These are phyloP conservation scores for Eilema depressum DNA, from an alignment of 2,888 invertebrate genomes.

Conservation along the genomic window DNA sequence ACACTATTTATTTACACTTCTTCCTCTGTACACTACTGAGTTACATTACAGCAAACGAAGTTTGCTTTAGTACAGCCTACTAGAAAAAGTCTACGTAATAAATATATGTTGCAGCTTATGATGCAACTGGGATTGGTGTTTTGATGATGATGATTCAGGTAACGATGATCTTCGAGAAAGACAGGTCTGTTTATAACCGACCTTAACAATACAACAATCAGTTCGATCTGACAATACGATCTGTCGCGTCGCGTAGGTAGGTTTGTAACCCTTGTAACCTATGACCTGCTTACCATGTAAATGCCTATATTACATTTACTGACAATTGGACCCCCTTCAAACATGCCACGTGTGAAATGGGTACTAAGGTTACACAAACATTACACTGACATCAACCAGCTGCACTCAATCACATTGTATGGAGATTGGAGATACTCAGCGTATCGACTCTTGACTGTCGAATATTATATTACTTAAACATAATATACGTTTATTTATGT, in stretches of 20 bases:
- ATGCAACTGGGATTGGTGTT: not conserved
- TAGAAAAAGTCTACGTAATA: no score
- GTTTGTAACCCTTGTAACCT: not conserved
- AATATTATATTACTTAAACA: no score
- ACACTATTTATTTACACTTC: no score
- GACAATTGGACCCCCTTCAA: not conserved
- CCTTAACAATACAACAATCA: not conserved
- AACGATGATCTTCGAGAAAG: no score
- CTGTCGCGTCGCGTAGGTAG: no score
- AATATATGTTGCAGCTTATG: not conserved
- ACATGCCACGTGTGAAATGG: not conserved
- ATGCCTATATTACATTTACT: not conserved
- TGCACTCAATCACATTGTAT: not conserved
- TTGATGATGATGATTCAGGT: not conserved
- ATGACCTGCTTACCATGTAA: not conserved
- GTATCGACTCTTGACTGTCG: not conserved
- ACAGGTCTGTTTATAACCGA: no score
- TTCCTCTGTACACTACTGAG: no score
- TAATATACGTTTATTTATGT: no score
- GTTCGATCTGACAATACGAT: not conserved
- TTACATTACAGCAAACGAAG: no score
- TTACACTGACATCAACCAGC: not conserved
- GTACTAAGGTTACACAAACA: not conserved
- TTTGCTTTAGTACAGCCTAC: no score
- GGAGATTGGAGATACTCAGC: not conserved